Conservation (phyloP, 2,888 invertebrate genomes). For the Malthinus seriepunctatus region DNA sequence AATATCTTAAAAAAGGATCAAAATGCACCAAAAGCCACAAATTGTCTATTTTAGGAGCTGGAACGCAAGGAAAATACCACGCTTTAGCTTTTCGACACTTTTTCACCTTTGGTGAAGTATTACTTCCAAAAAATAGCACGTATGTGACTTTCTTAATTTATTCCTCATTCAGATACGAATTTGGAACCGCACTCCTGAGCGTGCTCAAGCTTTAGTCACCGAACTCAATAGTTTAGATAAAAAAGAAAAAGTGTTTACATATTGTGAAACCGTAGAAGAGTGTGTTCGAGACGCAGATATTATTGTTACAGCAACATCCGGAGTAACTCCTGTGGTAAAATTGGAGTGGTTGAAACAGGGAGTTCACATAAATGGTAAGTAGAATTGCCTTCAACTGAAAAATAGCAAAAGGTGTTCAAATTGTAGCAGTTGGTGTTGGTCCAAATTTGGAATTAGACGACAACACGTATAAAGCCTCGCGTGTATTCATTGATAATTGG, state of each 20-base stretch:
- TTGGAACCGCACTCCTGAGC: constrained; percentile 59
- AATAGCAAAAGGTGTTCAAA: no score
- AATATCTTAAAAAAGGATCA: constrained; percentile 54
- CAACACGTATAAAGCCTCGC: constrained; percentile 56
- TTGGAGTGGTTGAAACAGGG: constrained; percentile 58
- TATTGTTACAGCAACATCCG: constrained; percentile 63
- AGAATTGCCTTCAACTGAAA: neutral
- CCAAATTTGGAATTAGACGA: constrained; percentile 59
- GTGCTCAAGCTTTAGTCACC: constrained; percentile 46
- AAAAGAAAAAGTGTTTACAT: constrained; percentile 27
- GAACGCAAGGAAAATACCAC: constrained; percentile 58
- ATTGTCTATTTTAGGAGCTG: constrained; percentile 59
- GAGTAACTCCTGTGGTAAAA: constrained; percentile 57
- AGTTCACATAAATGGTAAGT: constrained; percentile 65
- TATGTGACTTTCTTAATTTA: neutral
- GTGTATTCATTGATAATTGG: constrained; percentile 61
- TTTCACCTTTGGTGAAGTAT: constrained; percentile 54
- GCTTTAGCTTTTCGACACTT: constrained; percentile 56
- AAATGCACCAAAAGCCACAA: constrained; percentile 33
- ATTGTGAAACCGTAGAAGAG: constrained; percentile 47
- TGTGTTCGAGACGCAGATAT: constrained; percentile 64
- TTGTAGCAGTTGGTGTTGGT: constrained; percentile 63
- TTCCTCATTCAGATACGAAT: constrained; percentile 52
- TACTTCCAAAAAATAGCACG: neutral
- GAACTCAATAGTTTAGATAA: constrained; percentile 43